Percentiles rank a stretch among this genome's conserved stretches.
Evolutionary conservation across 2,888 invertebrate species (phyloP).

Genomic region (Trichacis sp.): DNA sequence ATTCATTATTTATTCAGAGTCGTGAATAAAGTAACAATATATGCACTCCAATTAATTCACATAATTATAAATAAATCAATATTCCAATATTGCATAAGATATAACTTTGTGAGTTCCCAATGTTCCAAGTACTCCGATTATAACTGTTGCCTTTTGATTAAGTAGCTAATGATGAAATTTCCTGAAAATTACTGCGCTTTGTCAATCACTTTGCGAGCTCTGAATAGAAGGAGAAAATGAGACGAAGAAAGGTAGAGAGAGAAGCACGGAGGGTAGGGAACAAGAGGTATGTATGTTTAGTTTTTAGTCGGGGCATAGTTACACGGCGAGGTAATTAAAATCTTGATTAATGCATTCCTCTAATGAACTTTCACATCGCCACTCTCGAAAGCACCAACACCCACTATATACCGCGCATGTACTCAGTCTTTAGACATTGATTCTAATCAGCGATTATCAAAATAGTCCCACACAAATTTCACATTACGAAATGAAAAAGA

Average conservation of each 20-base stretch:
- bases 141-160: neutral
- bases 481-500: neutral
- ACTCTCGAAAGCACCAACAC: conserved; percentile 25
- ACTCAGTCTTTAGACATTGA: conserved; percentile 1
- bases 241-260: conserved; percentile 35
- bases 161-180: neutral
- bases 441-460: conserved; percentile 22
- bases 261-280: conserved; percentile 54
- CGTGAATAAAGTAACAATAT: no score
- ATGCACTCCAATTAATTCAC: no score
- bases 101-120: no score
- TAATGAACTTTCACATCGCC: conserved; percentile 66
- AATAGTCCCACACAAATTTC: neutral
- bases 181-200: neutral
- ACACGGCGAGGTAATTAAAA: conserved; percentile 66
- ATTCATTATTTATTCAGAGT: no score
- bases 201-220: conserved; percentile 51
- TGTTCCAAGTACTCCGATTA: neutral
- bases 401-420: conserved; percentile 21
- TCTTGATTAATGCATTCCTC: conserved; percentile 65
- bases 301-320: conserved; percentile 60
- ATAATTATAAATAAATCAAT: no score
- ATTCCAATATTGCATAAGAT: no score
- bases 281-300: conserved; percentile 59
- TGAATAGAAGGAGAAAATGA: conserved; percentile 49